These are phyloP conservation scores for Drosophila rufa DNA, from an alignment of 1,140 invertebrate species.

Conservation along the genomic window DNA sequence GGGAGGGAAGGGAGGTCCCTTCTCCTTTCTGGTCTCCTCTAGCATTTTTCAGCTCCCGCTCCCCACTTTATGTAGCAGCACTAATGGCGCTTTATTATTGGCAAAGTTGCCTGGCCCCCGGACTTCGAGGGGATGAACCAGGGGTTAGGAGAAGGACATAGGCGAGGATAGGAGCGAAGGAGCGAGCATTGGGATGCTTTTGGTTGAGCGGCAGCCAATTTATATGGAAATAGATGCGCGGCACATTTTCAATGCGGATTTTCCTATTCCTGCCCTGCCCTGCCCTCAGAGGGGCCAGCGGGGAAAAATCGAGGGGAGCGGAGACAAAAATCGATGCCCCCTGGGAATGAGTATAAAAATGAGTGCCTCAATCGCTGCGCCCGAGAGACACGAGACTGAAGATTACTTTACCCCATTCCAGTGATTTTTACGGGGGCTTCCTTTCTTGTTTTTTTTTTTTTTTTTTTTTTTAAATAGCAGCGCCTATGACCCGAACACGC, in stretches of 20 bases:
- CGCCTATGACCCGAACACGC: constrained; percentile 21
- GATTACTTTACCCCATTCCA: constrained; percentile 51
- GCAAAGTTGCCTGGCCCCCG: constrained; percentile 62
- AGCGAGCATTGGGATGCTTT: constrained; percentile 35
- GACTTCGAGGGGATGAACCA: background rate
- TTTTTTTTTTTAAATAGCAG: constrained; percentile 8
- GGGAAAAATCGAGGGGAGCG: constrained; percentile 3
- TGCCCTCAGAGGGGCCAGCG: background rate
- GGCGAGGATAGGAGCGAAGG: background rate
- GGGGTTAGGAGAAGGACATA: background rate
- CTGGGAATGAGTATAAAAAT: constrained; percentile 31
- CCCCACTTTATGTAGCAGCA: constrained; percentile 77
- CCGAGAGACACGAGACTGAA: constrained; percentile 31
- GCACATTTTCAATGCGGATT: constrained; percentile 76
- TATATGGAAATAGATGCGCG: constrained; percentile 82
- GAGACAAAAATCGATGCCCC: constrained; percentile 40
- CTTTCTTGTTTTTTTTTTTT: constrained; percentile 9
- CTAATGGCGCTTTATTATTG: constrained; percentile 83
- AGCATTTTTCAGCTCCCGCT: constrained; percentile 4
- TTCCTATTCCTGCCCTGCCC: constrained; percentile 27
- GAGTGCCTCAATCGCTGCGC: constrained; percentile 39
- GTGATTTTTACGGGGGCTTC: constrained; percentile 26
- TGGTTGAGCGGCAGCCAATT: constrained; percentile 70
- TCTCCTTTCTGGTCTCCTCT: background rate
- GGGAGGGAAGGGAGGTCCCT: background rate